Conservation (phyloP, 2,113 vertebrate genomes). For the Sclerurus mexicanus region DNA sequence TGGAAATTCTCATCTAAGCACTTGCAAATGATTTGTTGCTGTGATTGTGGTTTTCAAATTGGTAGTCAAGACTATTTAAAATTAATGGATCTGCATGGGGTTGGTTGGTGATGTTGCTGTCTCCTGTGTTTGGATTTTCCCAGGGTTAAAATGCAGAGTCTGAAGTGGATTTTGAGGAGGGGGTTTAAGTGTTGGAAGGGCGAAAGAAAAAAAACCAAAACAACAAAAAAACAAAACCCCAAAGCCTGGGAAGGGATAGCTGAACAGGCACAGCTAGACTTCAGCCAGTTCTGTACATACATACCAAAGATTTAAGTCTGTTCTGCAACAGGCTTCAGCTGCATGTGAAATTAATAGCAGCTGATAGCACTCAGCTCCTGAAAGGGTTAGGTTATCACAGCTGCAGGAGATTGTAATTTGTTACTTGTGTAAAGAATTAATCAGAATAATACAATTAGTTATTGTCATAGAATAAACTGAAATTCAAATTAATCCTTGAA, state of each 20-base stretch:
- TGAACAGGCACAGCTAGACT: background rate
- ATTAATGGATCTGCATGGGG: background rate
- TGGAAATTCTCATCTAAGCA: constrained; percentile 20
- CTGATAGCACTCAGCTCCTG: background rate
- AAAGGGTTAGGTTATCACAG: background rate
- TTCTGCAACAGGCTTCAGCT: constrained; percentile 25
- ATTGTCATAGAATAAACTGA: background rate
- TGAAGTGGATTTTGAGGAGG: background rate
- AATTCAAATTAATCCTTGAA: background rate
- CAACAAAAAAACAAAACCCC: background rate
- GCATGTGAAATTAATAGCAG: background rate
- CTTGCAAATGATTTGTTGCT: constrained; percentile 36
- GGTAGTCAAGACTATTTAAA: background rate
- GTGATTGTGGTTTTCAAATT: background rate
- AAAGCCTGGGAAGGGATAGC: background rate
- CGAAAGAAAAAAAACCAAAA: background rate
- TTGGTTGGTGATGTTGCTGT: background rate
- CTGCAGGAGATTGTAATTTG: background rate
- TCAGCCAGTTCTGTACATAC: background rate
- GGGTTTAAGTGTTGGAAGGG: background rate
- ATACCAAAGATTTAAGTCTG: background rate
- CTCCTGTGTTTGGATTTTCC: background rate
- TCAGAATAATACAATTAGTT: background rate
- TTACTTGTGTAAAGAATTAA: background rate
- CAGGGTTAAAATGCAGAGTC: background rate